phyloP scores from a whole-genome alignment of 2,113 vertebrate species.

The Pampusana beccarii region DNA sequence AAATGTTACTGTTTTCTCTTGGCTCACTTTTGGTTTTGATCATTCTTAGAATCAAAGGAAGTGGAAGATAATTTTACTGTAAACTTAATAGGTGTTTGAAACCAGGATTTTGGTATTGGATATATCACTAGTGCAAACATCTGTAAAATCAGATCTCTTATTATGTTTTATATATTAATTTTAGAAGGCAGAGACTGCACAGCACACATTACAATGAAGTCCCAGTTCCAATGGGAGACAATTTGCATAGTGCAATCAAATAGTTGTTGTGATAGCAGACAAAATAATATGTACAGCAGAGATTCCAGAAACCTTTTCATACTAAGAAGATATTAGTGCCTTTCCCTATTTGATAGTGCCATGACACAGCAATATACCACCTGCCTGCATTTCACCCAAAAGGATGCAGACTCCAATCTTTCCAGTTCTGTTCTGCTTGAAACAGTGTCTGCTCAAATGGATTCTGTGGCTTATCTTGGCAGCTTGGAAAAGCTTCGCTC shows the following conservation, averaged over 20 bases:
- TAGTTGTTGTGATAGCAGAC: neutral
- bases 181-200: neutral
- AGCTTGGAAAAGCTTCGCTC: neutral
- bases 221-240: neutral
- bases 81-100: neutral
- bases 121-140: neutral
- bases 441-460: neutral
- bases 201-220: neutral
- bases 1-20: neutral
- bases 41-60: neutral
- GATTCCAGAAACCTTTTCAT: neutral
- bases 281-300: neutral
- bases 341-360: neutral
- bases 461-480: neutral
- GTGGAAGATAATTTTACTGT: neutral
- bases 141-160: neutral
- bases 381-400: neutral
- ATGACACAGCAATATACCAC: neutral
- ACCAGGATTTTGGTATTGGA: neutral
- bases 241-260: neutral
- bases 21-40: neutral
- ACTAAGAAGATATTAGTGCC: neutral
- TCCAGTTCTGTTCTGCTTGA: neutral
- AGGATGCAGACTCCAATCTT: neutral
- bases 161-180: neutral